These are phyloP conservation scores for Spodoptera littoralis DNA, from an alignment of 2,888 invertebrate genomes.

Conservation along the genomic window DNA sequence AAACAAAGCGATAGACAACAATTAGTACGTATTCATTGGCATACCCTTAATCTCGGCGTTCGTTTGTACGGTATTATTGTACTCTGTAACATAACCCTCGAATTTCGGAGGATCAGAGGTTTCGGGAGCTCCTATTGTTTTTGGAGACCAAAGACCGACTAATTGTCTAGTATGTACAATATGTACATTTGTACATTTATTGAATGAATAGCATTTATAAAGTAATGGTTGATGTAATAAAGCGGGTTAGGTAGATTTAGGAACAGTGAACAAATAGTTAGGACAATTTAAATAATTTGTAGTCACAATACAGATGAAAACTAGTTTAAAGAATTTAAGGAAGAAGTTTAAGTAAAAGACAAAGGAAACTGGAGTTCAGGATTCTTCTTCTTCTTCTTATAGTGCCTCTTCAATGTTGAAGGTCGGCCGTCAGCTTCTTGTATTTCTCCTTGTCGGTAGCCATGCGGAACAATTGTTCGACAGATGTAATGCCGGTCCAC, in stretches of 20 bases:
- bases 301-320: conserved; percentile 14
- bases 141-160: conserved; percentile 54
- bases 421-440: too few species aligned
- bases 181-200: conserved; percentile 48
- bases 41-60: conserved; percentile 68
- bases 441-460: too few species aligned
- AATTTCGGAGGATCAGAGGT: conserved; percentile 58
- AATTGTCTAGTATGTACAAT: conserved; percentile 54
- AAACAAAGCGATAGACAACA: conserved; percentile 74
- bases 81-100: conserved; percentile 65
- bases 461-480: too few species aligned
- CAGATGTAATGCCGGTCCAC: too few species aligned
- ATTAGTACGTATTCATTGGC: conserved; percentile 72
- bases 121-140: conserved; percentile 62
- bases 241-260: conserved; percentile 5
- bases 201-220: conserved; percentile 32
- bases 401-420: too few species aligned
- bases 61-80: conserved; percentile 58
- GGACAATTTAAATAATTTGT: conserved; percentile 11
- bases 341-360: conserved; percentile 20
- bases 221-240: conserved; percentile 16
- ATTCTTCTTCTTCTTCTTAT: too few species aligned
- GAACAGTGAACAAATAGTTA: not conserved
- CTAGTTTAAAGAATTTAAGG: conserved; percentile 18
- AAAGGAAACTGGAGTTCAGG: conserved; percentile 20